Evolutionary conservation across 2,113 vertebrate genomes (phyloP).

Genomic region (Crypturellus undulatus): DNA sequence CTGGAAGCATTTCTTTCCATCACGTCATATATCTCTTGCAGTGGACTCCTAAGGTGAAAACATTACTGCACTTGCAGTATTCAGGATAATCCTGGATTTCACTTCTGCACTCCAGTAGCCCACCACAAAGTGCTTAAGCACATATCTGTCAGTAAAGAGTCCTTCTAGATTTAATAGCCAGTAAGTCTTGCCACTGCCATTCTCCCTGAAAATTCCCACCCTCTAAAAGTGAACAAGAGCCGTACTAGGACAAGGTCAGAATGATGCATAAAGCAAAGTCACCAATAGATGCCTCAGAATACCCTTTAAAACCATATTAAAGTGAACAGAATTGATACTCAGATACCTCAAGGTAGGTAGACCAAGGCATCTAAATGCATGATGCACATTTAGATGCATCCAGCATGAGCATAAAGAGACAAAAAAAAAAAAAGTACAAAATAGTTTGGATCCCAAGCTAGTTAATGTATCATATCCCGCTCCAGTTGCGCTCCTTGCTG

Average conservation of each 20-base stretch:
- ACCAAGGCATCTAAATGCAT: neutral
- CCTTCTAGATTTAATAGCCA: neutral
- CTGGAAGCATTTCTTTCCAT: neutral
- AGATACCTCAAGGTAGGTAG: neutral
- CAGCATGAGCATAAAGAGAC: neutral
- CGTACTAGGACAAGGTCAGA: neutral
- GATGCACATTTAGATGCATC: neutral
- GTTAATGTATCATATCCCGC: rapidly evolving
- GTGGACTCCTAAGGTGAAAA: neutral
- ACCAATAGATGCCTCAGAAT: neutral
- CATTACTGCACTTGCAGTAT: rapidly evolving
- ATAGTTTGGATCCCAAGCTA: neutral
- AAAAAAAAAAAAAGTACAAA: neutral
- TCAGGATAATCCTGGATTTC: neutral
- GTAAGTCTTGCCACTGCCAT: neutral
- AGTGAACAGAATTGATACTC: neutral
- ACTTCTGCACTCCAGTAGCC: neutral
- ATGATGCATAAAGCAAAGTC: neutral
- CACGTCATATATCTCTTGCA: neutral
- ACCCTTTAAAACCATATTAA: neutral
- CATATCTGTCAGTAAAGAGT: neutral
- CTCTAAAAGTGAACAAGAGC: neutral
- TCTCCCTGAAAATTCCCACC: neutral
- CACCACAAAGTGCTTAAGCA: neutral
- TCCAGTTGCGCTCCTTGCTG: neutral